These are phyloP conservation scores for Megaleporinus macrocephalus DNA, from an alignment of 2,113 vertebrate genomes.

Conservation along the genomic window DNA sequence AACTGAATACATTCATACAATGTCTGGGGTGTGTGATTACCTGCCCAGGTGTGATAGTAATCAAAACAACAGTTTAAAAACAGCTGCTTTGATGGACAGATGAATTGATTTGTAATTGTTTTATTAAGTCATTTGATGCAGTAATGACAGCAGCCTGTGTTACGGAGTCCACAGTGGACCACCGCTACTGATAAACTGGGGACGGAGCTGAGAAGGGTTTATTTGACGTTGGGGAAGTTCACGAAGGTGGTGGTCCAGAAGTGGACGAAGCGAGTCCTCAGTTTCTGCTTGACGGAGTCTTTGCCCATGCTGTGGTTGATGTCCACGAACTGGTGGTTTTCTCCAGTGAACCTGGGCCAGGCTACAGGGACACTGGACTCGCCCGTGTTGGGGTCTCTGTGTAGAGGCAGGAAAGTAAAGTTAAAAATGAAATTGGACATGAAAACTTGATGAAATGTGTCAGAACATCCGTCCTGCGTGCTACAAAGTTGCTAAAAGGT, in stretches of 20 bases:
- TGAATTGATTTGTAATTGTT: neutral
- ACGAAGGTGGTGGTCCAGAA: slow-evolving; percentile 79
- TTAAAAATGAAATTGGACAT: no score
- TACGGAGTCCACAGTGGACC: no score
- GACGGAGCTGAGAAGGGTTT: neutral
- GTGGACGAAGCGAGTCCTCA: slow-evolving; percentile 70
- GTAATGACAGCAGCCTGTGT: neutral
- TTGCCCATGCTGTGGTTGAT: slow-evolving; percentile 75
- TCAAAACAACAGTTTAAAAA: neutral
- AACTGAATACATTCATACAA: no score
- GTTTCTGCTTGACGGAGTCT: slow-evolving; percentile 70
- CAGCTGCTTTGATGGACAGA: neutral
- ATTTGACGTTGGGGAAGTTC: slow-evolving; percentile 48
- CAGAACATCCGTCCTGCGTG: no score
- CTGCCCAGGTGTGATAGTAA: no score
- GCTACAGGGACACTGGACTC: slow-evolving; percentile 69
- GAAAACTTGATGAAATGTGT: no score
- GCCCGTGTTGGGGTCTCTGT: slow-evolving; percentile 88
- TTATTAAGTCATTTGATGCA: neutral
- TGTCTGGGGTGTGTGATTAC: no score
- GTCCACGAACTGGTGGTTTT: slow-evolving; percentile 75
- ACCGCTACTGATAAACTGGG: neutral
- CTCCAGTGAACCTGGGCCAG: slow-evolving; percentile 78
- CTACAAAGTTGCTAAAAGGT: no score
- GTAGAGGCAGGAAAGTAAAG: neutral